A percentile compares a stretch with the other conserved stretches of the same genome.
Evolutionary conservation across 2,888 invertebrate species (phyloP).

Genomic region (Parnassius glacialis): DNA sequence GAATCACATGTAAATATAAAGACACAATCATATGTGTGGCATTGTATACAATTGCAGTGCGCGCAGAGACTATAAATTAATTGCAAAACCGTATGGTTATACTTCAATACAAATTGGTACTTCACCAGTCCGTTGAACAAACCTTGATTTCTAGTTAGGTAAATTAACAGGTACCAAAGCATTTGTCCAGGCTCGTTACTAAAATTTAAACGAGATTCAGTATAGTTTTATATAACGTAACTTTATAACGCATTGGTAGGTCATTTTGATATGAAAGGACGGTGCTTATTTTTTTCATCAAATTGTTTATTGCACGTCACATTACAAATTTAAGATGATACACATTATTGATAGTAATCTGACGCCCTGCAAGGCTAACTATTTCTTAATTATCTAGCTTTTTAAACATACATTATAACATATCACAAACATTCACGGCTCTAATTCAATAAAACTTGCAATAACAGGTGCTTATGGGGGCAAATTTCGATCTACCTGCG

Average conservation of each 20-base stretch:
- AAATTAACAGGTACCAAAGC: slow-evolving; percentile 8
- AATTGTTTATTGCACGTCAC: too few species aligned
- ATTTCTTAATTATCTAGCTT: too few species aligned
- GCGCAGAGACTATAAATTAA: slow-evolving; percentile 10
- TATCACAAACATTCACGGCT: too few species aligned
- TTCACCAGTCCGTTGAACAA: slow-evolving; percentile 2
- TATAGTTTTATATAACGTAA: background rate
- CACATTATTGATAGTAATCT: too few species aligned
- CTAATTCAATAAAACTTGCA: too few species aligned
- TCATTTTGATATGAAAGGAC: too few species aligned
- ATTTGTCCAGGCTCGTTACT: background rate
- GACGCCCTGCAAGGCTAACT: too few species aligned
- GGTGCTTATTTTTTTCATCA: too few species aligned
- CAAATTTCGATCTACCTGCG: too few species aligned
- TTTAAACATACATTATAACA: too few species aligned
- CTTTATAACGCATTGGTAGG: background rate
- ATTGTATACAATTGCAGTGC: slow-evolving; percentile 4
- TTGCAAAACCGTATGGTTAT: background rate
- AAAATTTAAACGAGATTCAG: slow-evolving; percentile 16
- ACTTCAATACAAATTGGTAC: background rate
- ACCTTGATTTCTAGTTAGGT: slow-evolving; percentile 16
- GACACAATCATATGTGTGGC: background rate
- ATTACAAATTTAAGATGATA: too few species aligned
- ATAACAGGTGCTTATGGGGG: too few species aligned
- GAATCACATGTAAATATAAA: background rate